A percentile compares a stretch with the other conserved stretches of the same genome.
Conservation (phyloP, 2,113 vertebrate genomes). For the Dryoscopus gambensis region DNA sequence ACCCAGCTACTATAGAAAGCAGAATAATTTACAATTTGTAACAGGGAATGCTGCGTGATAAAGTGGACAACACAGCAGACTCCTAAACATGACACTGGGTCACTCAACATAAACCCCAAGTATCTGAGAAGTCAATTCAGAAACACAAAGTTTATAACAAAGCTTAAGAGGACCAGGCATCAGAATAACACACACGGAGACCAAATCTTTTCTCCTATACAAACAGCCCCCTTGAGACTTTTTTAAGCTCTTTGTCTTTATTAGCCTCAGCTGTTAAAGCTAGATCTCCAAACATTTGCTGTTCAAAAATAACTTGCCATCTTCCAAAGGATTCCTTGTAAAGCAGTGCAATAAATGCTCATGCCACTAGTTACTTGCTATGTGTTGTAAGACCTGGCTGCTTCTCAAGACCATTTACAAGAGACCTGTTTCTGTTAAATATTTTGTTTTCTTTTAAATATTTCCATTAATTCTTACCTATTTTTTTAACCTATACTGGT, state of each 20-base stretch:
- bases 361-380: background rate
- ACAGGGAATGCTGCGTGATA: background rate
- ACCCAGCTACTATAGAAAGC: background rate
- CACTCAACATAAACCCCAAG: background rate
- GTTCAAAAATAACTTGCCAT: background rate
- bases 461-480: background rate
- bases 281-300: background rate
- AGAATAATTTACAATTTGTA: background rate
- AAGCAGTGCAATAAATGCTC: background rate
- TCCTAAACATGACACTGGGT: background rate
- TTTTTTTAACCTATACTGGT: background rate
- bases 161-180: slow-evolving; percentile 19
- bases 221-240: background rate
- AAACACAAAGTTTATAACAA: background rate
- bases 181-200: background rate
- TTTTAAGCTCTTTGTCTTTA: background rate
- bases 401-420: background rate
- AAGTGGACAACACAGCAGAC: background rate
- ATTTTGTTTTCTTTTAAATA: background rate
- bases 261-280: background rate
- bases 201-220: background rate
- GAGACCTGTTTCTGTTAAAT: background rate
- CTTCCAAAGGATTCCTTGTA: background rate
- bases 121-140: background rate
- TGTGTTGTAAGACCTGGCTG: background rate